These are phyloP conservation scores for Drosophila algonquin DNA, from an alignment of 2,888 invertebrate genomes.

Conservation along the genomic window DNA sequence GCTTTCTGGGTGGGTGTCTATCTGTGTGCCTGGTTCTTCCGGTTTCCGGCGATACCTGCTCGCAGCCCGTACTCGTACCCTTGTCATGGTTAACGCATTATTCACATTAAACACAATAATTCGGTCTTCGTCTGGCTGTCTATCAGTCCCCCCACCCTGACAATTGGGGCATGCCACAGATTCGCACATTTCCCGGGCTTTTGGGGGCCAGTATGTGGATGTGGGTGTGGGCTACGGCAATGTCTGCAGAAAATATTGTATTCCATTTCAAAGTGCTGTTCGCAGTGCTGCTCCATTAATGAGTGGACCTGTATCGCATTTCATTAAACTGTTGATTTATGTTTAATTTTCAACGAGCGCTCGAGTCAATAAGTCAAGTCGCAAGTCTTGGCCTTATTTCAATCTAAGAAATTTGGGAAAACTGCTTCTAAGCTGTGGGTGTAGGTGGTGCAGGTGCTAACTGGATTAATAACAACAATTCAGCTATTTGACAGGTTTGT, in stretches of 20 bases:
- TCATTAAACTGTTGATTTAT: neutral
- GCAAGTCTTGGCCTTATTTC: neutral
- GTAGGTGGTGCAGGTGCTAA: too few species aligned
- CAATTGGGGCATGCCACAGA: slow-evolving; percentile 14
- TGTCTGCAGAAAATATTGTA: too few species aligned
- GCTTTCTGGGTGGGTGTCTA: neutral
- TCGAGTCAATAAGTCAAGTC: too few species aligned
- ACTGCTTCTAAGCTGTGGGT: neutral
- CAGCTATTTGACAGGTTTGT: neutral
- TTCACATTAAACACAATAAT: slow-evolving; percentile 62
- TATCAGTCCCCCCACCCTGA: slow-evolving; percentile 1
- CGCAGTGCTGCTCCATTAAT: neutral
- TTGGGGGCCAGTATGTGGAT: slow-evolving; percentile 10
- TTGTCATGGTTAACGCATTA: slow-evolving; percentile 65
- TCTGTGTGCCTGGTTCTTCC: neutral
- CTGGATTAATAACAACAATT: neutral
- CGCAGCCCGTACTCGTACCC: slow-evolving; percentile 36
- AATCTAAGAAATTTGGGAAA: neutral
- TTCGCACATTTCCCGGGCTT: slow-evolving; percentile 7
- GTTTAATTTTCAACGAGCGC: neutral
- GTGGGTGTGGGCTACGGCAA: too few species aligned
- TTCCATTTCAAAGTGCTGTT: neutral
- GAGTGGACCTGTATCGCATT: neutral
- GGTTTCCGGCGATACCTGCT: neutral
- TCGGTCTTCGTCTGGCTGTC: neutral